phyloP scores from a whole-genome alignment of 2,797 vertebrate species.

The Alectoris magna region DNA sequence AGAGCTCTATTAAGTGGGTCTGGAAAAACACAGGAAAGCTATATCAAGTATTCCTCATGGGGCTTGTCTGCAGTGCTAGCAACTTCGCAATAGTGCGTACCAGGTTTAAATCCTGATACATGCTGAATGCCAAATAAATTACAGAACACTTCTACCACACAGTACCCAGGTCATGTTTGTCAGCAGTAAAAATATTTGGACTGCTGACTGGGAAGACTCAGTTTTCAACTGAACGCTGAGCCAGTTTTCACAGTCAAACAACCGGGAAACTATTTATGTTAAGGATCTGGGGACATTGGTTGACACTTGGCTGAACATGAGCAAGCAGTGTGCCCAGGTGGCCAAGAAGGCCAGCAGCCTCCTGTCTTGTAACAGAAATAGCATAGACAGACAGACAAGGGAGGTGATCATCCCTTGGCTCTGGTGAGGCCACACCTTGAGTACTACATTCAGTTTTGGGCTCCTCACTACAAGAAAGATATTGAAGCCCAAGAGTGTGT shows the following conservation, averaged over 20 bases:
- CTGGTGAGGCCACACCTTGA: no score
- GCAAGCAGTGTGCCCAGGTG: no score
- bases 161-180: rapidly evolving
- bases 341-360: no score
- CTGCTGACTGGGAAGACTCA: not conserved
- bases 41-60: constrained; percentile 46
- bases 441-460: no score
- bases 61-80: not conserved
- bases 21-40: constrained; percentile 62
- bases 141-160: not conserved
- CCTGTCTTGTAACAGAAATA: no score
- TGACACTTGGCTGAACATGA: no score
- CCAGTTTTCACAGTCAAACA: not conserved
- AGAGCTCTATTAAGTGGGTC: constrained; percentile 41
- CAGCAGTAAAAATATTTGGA: not conserved
- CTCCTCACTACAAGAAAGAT: no score
- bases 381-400: no score
- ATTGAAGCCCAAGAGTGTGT: no score
- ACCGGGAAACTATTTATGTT: not conserved
- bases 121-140: not conserved
- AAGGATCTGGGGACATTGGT: no score
- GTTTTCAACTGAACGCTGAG: not conserved
- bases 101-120: not conserved
- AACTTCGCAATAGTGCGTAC: not conserved
- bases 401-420: no score